Conservation (phyloP, 2,888 invertebrate genomes). For the Gasteruption jaculator region DNA sequence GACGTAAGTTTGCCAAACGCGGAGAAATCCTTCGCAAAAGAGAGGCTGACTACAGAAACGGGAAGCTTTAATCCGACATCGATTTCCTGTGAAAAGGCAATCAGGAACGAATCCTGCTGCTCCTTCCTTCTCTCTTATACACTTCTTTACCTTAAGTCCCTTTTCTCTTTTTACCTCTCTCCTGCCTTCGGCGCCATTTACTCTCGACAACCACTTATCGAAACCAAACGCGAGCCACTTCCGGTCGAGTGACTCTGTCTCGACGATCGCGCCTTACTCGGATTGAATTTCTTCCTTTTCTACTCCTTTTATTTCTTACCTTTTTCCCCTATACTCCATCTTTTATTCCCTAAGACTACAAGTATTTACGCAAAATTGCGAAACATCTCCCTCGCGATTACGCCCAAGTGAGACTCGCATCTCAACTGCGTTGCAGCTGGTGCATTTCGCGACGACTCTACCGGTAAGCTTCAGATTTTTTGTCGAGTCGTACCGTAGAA, state of each 20-base stretch:
- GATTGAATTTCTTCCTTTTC: slow-evolving; percentile 4
- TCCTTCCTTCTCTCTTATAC: slow-evolving; percentile 17
- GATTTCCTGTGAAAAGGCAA: slow-evolving; percentile 36
- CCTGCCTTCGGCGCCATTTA: slow-evolving; percentile 27
- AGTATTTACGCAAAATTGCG: no score
- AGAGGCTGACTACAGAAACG: no score
- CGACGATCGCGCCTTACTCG: slow-evolving; percentile 18
- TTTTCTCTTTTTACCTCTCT: slow-evolving; percentile 11
- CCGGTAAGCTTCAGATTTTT: no score
- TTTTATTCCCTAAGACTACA: no score
- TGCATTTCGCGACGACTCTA: no score
- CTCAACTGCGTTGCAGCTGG: no score
- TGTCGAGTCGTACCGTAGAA: no score
- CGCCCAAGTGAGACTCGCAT: no score
- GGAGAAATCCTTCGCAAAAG: no score
- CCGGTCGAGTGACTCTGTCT: slow-evolving; percentile 28
- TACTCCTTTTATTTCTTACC: slow-evolving; percentile 4
- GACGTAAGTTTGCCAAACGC: no score
- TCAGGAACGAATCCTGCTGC: slow-evolving; percentile 32
- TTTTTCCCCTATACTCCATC: no score
- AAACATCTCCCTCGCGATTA: no score
- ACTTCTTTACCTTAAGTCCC: slow-evolving; percentile 1
- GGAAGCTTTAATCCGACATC: slow-evolving; percentile 34
- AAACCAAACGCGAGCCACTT: slow-evolving; percentile 37
- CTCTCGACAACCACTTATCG: slow-evolving; percentile 36